Evolutionary conservation across 2,113 vertebrate species (phyloP), one percentile per base, ranked within the genome.

Genomic region (Sisor rabdophorus): DNA sequence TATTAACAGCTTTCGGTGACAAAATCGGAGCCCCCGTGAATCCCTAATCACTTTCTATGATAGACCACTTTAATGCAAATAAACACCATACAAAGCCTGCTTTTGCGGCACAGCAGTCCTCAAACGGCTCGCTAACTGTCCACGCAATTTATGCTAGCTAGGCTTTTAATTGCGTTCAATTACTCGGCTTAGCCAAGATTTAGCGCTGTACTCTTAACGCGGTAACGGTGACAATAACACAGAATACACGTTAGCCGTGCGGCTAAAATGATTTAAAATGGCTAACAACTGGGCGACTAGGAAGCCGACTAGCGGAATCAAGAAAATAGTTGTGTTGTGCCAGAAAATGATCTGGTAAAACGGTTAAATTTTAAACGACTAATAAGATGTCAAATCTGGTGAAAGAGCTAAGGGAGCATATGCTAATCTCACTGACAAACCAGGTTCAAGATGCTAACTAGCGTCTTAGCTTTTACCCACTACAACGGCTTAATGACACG

Each of bases 401-500:
- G 8, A 55, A 16, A 32, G 20, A 26, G 53, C 64, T 5, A n/a
- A n/a, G 75, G 53, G 24, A n/a, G 32, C 73, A 53, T 40, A 59
- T 7, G n/a, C 48, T 16, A 61, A 61, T 30, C 3, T 9, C 59
- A 61, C 56, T 74, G 72, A 61, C 71, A 50, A 74, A 61, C 44
- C 72, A 19, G 40, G 24, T 15, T 28, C n/a, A 1, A n/a, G 44
- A 73, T 44, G 76, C 76, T 60, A 71, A 56, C 40, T 70, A 71
- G 69, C 77, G 2, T 48, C 22, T 8, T 68, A 68, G 74, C 74
- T 22, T 52, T 44, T 65, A 59, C 67, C 61, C 61, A 53, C 26
- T 61, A 26, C 71, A 70, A 63, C 52, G 55, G 77, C 77, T 53
- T 30, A 28, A 50, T 68, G 69, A 77, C 81, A 71, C 32, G 67